Base-by-base conservation (phyloP, 2,797 vertebrate species). In the Microhierax caerulescens region DNA sequence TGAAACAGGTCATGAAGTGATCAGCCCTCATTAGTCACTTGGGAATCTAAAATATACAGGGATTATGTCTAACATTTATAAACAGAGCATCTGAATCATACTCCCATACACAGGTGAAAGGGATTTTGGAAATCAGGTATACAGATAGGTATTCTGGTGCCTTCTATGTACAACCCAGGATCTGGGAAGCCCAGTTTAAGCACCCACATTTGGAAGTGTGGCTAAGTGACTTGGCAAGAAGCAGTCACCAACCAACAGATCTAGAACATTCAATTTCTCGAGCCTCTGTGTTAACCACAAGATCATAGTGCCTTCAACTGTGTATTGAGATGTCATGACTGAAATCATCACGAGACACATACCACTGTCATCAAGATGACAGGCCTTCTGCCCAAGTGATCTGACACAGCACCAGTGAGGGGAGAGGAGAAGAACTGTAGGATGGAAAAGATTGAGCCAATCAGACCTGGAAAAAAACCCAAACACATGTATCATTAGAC, bases 361-460 rank as follows among this genome's bases (percentile, higher is more conserved):
- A 99, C 99, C 96, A 98, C 98, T 14, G 98, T 99, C 37, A 99
- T 92, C 90, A 99, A 95, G 94, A 99, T 98, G 67, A 99, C 83
- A 4, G 98, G 98, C 69, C 99, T 98, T 94, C 99, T 98, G 76
- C 99, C 99, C 76, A 99, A 95, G 47, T 69, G 97, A 97, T 99
- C 99, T 0, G 99, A 99, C 60, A 98, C 88, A 57, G 99, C 99
- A 9, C 99, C 99, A 0, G 98, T 99, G 61, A 99, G 87, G 1
- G 99, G 99, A 2, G 99, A 99, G 0, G 97, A 98, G 48, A 99
- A 97, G 90, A 99, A 99, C 98, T 99, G 99, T 82, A 99, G 98
- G 86, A 99, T 82, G 67, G 99, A 99, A 97, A 99, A 99, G 67
- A 99, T 83, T 1, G 99, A 99, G 74, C 99, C 99, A 36, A 99